These are phyloP conservation scores for Chymomyza procnemis DNA, from an alignment of 2,888 invertebrate species.

Conservation along the genomic window DNA sequence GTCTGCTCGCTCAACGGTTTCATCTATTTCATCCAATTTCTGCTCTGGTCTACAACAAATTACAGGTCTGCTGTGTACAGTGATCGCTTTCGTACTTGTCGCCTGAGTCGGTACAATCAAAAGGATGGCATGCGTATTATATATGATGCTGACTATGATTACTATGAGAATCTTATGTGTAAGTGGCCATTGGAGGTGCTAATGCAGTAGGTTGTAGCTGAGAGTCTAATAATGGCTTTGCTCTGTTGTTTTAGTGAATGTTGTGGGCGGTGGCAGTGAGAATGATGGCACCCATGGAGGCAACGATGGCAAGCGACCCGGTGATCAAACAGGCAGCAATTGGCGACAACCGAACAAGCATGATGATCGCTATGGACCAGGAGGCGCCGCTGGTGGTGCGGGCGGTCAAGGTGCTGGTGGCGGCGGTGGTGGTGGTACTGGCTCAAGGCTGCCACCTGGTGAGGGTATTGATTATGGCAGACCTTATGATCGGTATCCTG, in stretches of 20 bases:
- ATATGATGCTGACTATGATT: conserved; percentile 94
- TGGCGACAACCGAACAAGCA: conserved; percentile 80
- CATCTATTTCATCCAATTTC: conserved; percentile 11
- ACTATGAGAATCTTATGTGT: conserved; percentile 96
- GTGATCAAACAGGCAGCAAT: conserved; percentile 71
- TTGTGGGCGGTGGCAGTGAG: conserved; percentile 76
- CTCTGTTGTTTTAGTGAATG: conserved; percentile 74
- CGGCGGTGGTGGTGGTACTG: conserved; percentile 73
- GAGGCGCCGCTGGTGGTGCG: conserved; percentile 75
- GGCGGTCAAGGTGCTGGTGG: conserved; percentile 73
- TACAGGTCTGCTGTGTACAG: conserved; percentile 90
- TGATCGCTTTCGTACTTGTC: conserved; percentile 89
- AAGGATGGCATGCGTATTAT: conserved; percentile 92
- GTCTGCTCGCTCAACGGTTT: conserved; percentile 5
- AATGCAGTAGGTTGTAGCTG: conserved; percentile 41
- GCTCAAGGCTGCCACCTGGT: conserved; percentile 49
- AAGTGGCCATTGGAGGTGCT: conserved; percentile 79
- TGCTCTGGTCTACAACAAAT: conserved; percentile 42
- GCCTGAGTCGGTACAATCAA: conserved; percentile 91
- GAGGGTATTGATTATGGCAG: conserved; percentile 73
- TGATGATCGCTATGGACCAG: conserved; percentile 79
- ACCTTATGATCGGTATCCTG: conserved; percentile 77
- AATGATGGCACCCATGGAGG: conserved; percentile 58
- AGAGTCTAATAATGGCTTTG: conserved; percentile 5
- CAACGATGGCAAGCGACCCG: conserved; percentile 70